Evolutionary conservation across 2,888 invertebrate genomes (phyloP), one percentile per base, ranked within the genome.

Genomic region (Platyscelio sp.): DNA sequence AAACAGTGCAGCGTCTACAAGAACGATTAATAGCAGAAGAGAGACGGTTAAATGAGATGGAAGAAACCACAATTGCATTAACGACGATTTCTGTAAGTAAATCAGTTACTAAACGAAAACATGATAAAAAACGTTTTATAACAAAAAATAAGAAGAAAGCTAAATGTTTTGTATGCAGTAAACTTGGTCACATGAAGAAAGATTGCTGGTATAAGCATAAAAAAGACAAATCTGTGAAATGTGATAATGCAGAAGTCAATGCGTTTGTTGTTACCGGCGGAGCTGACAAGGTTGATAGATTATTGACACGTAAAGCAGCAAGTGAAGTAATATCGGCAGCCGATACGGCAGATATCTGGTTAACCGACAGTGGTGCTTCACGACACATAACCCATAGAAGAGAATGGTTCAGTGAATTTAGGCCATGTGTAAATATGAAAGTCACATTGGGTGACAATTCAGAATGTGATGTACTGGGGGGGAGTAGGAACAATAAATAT

Each of bases 11-110:
- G 2, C 60, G 58, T 1, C 56, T 72, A 38, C 70, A 79, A 26
- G 58, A 85, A 40, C 26, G 82, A 11, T 78, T 79, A 11, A 78
- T 85, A n/a, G 70, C 72, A 9, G 86, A 87, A 63, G 83, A 87
- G 58, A 18, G 54, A 65, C 54, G 81, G 29, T 18, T 78, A 6
- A 40, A 33, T 7, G 63, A 40, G n/a, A 70, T 49, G 46, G 76
- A 81, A 15, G 51, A 72, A n/a, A 61, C 46, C 29, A 74, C 46
- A 24, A 20, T 6, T 43, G 63, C 65, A 67, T 26, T 87, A 22
- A 54, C 83, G 7, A 27, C 70, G 0, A 56, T 58, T 5, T 27
- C 74, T 1, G 7, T 51, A 18, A 40, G n/a, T 40, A 26, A 63
- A 18, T 9, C 33, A 5, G 33, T 33, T 33, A 7, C 9, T 5